phyloP scores from a whole-genome alignment of 2,113 vertebrate species.

The Dipodomys merriami region DNA sequence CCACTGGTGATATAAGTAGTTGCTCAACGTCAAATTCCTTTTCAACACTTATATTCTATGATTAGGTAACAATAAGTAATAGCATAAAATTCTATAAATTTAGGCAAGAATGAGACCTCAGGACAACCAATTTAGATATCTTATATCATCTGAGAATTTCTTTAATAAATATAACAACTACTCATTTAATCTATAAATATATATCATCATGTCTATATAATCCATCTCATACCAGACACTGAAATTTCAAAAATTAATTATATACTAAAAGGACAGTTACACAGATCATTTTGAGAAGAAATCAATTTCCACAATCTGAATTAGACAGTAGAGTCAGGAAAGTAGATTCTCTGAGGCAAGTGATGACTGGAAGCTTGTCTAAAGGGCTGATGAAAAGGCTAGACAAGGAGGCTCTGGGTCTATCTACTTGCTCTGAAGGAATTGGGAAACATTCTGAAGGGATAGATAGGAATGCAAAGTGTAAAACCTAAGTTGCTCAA shows the following conservation, averaged over 20 bases:
- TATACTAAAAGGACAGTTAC: neutral
- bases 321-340: neutral
- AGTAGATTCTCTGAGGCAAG: neutral
- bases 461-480: too few relatives aligned
- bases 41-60: neutral
- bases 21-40: neutral
- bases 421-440: neutral
- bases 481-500: too few relatives aligned
- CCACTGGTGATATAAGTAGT: neutral
- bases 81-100: neutral
- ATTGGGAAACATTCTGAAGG: neutral
- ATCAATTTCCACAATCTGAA: neutral
- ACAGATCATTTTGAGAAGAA: neutral
- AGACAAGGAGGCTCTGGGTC: accelerated
- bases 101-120: neutral
- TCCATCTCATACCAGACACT: neutral
- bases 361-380: neutral
- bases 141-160: neutral
- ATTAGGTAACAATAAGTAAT: neutral
- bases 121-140: neutral
- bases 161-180: neutral
- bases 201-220: neutral
- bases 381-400: neutral
- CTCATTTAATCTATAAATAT: neutral
- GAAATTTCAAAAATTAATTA: neutral